These are phyloP conservation scores for Drosophila obscura DNA, from an alignment of 1,140 invertebrate species.

Conservation along the genomic window DNA sequence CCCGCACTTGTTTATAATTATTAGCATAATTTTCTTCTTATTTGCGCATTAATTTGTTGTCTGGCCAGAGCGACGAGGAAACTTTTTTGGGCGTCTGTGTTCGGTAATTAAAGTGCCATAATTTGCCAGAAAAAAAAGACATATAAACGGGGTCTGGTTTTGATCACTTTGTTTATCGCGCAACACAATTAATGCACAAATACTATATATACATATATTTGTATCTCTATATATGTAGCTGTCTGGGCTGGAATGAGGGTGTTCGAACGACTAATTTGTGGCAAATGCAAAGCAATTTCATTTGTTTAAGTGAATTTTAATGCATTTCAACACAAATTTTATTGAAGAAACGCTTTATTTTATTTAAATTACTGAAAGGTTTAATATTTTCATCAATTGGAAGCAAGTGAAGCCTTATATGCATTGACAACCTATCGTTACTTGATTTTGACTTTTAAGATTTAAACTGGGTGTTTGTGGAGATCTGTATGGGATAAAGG, in stretches of 20 bases:
- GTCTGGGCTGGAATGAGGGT: no score
- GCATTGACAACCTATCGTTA: no score
- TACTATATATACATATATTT: slow-evolving; percentile 1
- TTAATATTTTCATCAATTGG: no score
- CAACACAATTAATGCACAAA: slow-evolving; percentile 52
- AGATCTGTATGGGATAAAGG: no score
- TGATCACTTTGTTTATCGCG: slow-evolving; percentile 58
- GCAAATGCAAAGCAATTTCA: slow-evolving; percentile 49
- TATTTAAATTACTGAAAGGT: slow-evolving; percentile 13
- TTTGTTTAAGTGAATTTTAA: slow-evolving; percentile 33
- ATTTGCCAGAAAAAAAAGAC: slow-evolving; percentile 50
- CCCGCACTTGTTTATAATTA: slow-evolving; percentile 79
- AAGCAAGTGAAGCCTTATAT: no score
- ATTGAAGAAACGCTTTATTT: slow-evolving; percentile 24
- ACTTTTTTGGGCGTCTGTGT: slow-evolving; percentile 45
- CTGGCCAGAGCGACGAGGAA: slow-evolving; percentile 6
- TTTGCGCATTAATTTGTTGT: slow-evolving; percentile 67
- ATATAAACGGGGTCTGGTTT: slow-evolving; percentile 64
- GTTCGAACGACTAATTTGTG: slow-evolving; percentile 33
- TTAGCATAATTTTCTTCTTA: slow-evolving; percentile 80
- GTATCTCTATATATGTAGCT: background rate
- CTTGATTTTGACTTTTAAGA: no score
- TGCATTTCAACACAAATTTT: slow-evolving; percentile 38
- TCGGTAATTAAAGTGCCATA: slow-evolving; percentile 74
- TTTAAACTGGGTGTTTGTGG: no score